Evolutionary conservation across 2,113 vertebrate genomes (phyloP).

Genomic region (Natator depressus): DNA sequence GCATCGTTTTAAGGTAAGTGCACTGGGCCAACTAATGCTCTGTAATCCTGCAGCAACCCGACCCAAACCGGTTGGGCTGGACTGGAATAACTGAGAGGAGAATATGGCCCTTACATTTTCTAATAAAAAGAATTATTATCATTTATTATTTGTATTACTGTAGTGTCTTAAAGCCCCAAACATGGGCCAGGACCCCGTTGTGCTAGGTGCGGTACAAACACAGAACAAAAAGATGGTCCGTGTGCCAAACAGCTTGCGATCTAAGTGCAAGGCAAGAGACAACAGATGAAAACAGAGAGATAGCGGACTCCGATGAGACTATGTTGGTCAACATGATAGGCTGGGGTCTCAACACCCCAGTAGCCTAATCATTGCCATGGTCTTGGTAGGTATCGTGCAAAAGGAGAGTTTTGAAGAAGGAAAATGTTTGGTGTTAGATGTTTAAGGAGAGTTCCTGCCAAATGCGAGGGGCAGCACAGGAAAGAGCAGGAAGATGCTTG

Average conservation of each 20-base stretch:
- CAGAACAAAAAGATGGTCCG: not conserved
- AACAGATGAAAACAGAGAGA: not conserved
- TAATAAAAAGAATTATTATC: not conserved
- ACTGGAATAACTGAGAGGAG: too few species aligned
- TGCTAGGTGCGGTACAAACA: not conserved
- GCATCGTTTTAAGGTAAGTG: not conserved
- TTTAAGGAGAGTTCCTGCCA: not conserved
- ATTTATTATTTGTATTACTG: not conserved
- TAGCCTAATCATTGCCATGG: not conserved
- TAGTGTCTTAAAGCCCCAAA: not conserved
- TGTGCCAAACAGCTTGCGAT: not conserved
- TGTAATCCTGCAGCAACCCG: not conserved
- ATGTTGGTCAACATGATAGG: not conserved
- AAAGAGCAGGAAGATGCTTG: not conserved
- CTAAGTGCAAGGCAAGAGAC: not conserved
- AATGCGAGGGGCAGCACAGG: too few species aligned
- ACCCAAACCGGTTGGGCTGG: not conserved
- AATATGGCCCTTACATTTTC: not conserved
- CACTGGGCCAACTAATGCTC: not conserved
- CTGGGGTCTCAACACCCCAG: not conserved
- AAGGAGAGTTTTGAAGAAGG: not conserved
- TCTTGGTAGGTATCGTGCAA: not conserved
- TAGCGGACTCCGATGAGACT: not conserved
- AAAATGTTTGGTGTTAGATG: not conserved
- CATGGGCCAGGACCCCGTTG: not conserved